A percentile compares a stretch with the other conserved stretches of the same genome.
These are phyloP conservation scores for Phenganax marumi DNA, from an alignment of 92 coral and sea anemone species.

Conservation along the genomic window DNA sequence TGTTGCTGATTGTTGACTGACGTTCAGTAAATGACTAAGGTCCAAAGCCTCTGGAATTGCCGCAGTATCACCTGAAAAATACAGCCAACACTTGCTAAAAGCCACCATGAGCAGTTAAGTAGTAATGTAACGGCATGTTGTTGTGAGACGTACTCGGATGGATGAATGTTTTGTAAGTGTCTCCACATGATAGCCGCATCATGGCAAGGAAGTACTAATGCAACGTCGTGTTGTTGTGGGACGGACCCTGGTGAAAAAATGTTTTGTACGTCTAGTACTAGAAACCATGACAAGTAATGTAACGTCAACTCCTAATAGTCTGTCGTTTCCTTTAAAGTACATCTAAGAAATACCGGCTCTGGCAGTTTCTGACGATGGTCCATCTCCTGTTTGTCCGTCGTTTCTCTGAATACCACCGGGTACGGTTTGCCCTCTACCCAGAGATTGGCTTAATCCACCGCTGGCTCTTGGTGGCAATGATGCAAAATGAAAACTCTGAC, in stretches of 20 bases:
- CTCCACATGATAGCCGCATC: too few species aligned
- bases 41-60: not conserved
- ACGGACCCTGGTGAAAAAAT: too few species aligned
- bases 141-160: too few species aligned
- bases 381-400: not conserved
- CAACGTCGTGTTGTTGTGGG: too few species aligned
- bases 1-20: not conserved
- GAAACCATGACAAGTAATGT: too few species aligned
- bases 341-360: not conserved
- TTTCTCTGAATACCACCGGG: not conserved
- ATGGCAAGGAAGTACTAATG: too few species aligned
- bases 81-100: too few species aligned
- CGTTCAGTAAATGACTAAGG: not conserved
- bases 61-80: not conserved
- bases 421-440: slow-evolving; percentile 12
- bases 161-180: too few species aligned
- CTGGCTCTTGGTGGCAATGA: slow-evolving; percentile 61
- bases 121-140: too few species aligned
- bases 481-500: slow-evolving; percentile 98
- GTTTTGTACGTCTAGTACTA: too few species aligned
- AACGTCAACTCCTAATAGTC: too few species aligned
- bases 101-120: too few species aligned
- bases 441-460: not conserved
- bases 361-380: not conserved
- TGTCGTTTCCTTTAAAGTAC: not conserved